Conservation (phyloP, 2,113 vertebrate genomes). For the Phocoena phocoena region DNA sequence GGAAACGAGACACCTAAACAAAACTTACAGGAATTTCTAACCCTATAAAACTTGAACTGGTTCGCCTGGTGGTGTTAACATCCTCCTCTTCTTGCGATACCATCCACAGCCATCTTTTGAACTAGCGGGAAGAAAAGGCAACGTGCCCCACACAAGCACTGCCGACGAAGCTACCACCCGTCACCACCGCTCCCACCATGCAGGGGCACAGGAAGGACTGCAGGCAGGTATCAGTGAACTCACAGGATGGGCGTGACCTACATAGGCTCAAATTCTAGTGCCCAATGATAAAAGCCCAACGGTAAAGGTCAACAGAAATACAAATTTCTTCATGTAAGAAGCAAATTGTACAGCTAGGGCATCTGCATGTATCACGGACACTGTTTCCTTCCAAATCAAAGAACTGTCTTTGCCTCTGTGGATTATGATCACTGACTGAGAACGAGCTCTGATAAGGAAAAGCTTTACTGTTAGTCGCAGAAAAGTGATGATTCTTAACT, state of each 20-base stretch:
- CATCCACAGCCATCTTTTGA: neutral
- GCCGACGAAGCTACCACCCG: neutral
- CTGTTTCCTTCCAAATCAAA: neutral
- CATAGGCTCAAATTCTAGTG: neutral
- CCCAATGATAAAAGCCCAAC: neutral
- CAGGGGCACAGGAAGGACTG: neutral
- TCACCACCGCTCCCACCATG: accelerated
- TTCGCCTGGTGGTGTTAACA: constrained; percentile 64
- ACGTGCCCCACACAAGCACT: neutral
- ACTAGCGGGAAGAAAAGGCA: neutral
- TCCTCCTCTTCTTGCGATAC: neutral
- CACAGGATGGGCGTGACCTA: too few species aligned
- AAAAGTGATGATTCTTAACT: constrained; percentile 22
- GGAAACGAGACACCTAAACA: neutral
- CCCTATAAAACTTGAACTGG: neutral
- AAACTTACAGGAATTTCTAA: constrained; percentile 26
- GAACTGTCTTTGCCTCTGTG: neutral
- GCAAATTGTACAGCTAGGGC: neutral
- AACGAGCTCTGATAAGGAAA: neutral
- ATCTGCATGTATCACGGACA: neutral
- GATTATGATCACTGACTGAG: neutral
- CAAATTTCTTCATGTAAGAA: neutral
- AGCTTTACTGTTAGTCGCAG: constrained; percentile 58
- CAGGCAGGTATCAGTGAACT: neutral
- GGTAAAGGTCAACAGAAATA: neutral